These are phyloP conservation scores for Stichopus chloronotus DNA, from an alignment of 35 echinoderm and acorn worm genomes.

Conservation along the genomic window DNA sequence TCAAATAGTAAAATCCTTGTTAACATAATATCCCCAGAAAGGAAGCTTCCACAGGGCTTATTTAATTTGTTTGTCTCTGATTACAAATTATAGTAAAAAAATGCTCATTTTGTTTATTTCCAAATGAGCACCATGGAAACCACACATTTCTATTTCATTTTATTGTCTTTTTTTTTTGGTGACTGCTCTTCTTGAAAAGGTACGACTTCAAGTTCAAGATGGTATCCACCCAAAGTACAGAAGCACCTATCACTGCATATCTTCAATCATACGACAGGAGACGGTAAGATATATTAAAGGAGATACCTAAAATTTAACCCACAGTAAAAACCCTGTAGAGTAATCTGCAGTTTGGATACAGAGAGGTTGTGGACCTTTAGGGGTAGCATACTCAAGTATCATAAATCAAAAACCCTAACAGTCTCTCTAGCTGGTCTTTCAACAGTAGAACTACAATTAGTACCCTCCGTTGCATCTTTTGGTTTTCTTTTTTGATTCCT, in stretches of 20 bases:
- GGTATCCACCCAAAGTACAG: conserved; percentile 54
- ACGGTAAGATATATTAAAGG: conserved; percentile 54
- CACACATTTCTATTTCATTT: neutral
- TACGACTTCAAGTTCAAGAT: conserved; percentile 73
- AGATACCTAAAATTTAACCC: neutral
- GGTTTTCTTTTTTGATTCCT: no score
- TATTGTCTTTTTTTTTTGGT: neutral
- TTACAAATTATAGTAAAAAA: neutral
- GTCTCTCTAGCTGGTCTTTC: no score
- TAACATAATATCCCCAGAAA: no score
- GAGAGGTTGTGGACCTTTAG: no score
- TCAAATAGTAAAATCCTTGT: no score
- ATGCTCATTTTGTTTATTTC: neutral
- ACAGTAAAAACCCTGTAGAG: neutral
- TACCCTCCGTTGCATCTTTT: no score
- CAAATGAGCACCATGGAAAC: no score
- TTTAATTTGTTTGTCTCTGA: no score
- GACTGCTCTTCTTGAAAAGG: conserved; percentile 7
- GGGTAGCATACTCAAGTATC: no score
- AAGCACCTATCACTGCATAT: conserved; percentile 71
- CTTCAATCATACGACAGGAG: conserved; percentile 74
- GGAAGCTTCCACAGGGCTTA: no score
- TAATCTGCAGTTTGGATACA: neutral
- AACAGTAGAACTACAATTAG: no score
- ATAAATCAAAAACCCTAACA: no score